A percentile compares a stretch with the other conserved stretches of the same genome.
These are phyloP conservation scores for Myrmecobius fasciatus DNA, from an alignment of 2,113 vertebrate genomes.

Conservation along the genomic window DNA sequence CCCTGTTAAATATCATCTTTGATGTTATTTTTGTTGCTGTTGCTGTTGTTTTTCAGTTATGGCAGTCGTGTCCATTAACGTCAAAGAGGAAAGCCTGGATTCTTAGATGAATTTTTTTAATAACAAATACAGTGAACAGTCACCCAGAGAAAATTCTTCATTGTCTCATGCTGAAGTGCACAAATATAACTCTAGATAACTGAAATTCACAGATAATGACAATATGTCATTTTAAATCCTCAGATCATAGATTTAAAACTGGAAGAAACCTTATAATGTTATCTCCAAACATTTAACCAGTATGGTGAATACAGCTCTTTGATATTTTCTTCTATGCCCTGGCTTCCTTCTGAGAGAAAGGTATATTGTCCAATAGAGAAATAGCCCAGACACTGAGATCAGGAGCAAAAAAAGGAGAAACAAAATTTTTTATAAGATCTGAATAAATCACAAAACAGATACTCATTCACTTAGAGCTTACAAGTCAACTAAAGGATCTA, in stretches of 20 bases:
- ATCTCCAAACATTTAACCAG: constrained; percentile 1
- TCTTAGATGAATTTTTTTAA: not conserved
- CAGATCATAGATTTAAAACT: not conserved
- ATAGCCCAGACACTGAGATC: not conserved
- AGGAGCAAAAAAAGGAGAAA: not conserved
- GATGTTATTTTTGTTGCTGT: too few relatives aligned
- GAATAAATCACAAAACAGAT: not conserved
- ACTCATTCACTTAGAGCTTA: not conserved
- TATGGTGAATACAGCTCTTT: not conserved
- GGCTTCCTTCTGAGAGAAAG: not conserved
- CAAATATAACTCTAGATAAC: constrained; percentile 1
- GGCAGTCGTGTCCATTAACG: not conserved
- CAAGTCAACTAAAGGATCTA: not conserved
- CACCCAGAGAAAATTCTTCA: constrained; percentile 32
- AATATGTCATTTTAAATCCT: constrained; percentile 39
- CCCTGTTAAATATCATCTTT: too few relatives aligned
- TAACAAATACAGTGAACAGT: constrained; percentile 51
- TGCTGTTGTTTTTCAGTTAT: too few relatives aligned
- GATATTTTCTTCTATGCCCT: not conserved
- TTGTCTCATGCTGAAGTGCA: constrained; percentile 59
- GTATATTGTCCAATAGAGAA: not conserved
- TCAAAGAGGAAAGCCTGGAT: not conserved
- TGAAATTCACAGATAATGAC: constrained; percentile 30
- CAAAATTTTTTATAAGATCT: not conserved
- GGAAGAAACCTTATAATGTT: not conserved